phyloP scores from a whole-genome alignment of 2,113 vertebrate genomes.

The Ciconia boyciana region DNA sequence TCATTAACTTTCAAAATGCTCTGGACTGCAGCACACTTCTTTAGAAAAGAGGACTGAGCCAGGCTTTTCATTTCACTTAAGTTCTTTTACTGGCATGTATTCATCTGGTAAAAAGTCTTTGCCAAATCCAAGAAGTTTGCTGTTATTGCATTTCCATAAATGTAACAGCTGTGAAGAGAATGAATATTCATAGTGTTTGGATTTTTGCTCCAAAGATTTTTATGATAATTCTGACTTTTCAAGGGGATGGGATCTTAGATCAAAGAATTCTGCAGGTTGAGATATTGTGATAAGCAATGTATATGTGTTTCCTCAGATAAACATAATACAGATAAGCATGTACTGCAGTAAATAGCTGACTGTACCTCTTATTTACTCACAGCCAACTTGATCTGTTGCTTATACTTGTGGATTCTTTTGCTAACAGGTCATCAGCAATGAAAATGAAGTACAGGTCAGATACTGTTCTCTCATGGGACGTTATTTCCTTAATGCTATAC shows the following conservation, averaged over 20 bases:
- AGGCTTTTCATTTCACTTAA: conserved; percentile 13
- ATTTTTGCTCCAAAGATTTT: conserved; percentile 33
- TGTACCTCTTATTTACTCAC: background rate
- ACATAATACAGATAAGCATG: background rate
- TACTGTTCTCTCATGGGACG: background rate
- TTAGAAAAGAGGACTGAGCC: conserved; percentile 6
- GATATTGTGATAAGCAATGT: background rate
- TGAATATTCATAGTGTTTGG: conserved; percentile 62
- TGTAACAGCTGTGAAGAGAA: conserved; percentile 52
- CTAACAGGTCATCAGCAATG: conserved; percentile 2
- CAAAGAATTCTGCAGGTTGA: background rate
- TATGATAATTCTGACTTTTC: conserved; percentile 39
- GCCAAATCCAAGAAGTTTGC: conserved; percentile 74
- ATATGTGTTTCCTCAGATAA: background rate
- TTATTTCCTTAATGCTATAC: background rate
- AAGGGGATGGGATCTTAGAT: background rate
- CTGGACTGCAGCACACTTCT: conserved; percentile 19
- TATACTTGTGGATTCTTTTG: background rate
- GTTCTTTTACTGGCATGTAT: conserved; percentile 32
- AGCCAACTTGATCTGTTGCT: conserved; percentile 19
- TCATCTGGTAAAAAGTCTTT: conserved; percentile 54
- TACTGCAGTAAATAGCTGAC: background rate
- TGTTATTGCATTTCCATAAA: conserved; percentile 68
- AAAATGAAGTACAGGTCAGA: background rate
- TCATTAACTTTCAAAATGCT: conserved; percentile 39